These are phyloP conservation scores for Cephalopholis sonnerati DNA, from an alignment of 2,113 vertebrate species.

Conservation along the genomic window DNA sequence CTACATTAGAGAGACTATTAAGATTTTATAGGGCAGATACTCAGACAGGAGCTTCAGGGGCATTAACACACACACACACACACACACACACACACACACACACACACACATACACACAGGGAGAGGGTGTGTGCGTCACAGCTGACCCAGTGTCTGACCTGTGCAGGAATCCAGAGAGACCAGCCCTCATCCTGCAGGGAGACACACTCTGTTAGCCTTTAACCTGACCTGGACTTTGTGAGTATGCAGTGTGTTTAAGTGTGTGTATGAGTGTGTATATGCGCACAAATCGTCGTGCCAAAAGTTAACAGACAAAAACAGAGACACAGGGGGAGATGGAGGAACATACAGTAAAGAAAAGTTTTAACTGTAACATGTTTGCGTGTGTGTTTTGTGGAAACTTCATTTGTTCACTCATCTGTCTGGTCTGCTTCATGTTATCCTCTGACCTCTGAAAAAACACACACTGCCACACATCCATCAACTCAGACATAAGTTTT, in stretches of 20 bases:
- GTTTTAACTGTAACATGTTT: slow-evolving; percentile 1
- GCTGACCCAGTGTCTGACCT: slow-evolving; percentile 58
- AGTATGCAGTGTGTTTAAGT: slow-evolving; percentile 20
- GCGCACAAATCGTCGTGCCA: background rate
- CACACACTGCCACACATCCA: background rate
- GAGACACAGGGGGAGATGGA: background rate
- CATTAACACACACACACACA: slow-evolving; percentile 16
- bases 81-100: slow-evolving; percentile 39
- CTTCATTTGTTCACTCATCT: background rate
- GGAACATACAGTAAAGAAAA: background rate
- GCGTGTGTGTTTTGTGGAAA: background rate
- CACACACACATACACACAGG: slow-evolving; percentile 9
- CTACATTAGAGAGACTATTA: slow-evolving; percentile 41
- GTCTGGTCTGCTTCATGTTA: background rate
- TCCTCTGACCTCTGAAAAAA: slow-evolving; percentile 10
- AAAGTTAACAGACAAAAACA: slow-evolving; percentile 15
- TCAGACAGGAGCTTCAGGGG: slow-evolving; percentile 64
- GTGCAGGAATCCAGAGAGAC: slow-evolving; percentile 64
- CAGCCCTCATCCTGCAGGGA: slow-evolving; percentile 62
- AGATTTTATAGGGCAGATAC: slow-evolving; percentile 58
- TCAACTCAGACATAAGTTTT: background rate
- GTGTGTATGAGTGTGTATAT: background rate
- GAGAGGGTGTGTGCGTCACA: slow-evolving; percentile 45
- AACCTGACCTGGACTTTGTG: slow-evolving; percentile 20
- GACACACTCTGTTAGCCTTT: slow-evolving; percentile 42